Conservation (phyloP, 2,797 vertebrate genomes). For the Salarias fasciatus region DNA sequence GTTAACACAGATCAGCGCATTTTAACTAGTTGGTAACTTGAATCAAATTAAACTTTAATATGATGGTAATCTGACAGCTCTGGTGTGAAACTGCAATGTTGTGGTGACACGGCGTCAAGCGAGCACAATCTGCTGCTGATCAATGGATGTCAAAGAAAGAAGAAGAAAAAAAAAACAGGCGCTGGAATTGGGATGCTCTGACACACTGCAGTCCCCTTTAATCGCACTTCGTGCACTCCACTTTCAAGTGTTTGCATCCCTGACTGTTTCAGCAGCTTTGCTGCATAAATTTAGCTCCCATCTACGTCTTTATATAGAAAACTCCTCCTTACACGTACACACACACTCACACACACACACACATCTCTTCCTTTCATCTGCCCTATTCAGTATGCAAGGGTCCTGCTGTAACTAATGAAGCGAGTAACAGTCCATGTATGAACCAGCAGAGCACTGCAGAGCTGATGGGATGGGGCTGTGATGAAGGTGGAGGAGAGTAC, state of each 20-base stretch:
- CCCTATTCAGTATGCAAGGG: slow-evolving; percentile 53
- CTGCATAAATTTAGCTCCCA: slow-evolving; percentile 7
- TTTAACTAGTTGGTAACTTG: no score
- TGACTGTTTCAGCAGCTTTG: no score
- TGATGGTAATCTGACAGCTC: no score
- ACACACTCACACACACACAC: no score
- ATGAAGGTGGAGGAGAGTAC: slow-evolving; percentile 19
- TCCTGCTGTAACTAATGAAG: slow-evolving; percentile 66
- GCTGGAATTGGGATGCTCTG: neutral
- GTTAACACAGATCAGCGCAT: no score
- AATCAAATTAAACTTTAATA: no score
- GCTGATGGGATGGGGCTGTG: slow-evolving; percentile 24
- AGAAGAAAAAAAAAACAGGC: no score
- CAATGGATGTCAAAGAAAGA: no score
- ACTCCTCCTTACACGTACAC: neutral
- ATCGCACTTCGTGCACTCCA: neutral
- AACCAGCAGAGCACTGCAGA: slow-evolving; percentile 45
- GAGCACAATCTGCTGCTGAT: no score
- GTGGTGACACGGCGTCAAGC: no score
- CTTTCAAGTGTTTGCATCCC: slow-evolving; percentile 7
- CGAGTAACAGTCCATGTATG: slow-evolving; percentile 60
- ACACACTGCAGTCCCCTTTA: neutral
- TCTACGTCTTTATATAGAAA: slow-evolving; percentile 13
- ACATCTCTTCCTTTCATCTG: slow-evolving; percentile 40
- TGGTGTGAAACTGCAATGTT: no score